Percentiles rank a stretch among this genome's conserved stretches.
phyloP scores from a whole-genome alignment of 2,888 invertebrate genomes.

The Philereme vetulata region DNA sequence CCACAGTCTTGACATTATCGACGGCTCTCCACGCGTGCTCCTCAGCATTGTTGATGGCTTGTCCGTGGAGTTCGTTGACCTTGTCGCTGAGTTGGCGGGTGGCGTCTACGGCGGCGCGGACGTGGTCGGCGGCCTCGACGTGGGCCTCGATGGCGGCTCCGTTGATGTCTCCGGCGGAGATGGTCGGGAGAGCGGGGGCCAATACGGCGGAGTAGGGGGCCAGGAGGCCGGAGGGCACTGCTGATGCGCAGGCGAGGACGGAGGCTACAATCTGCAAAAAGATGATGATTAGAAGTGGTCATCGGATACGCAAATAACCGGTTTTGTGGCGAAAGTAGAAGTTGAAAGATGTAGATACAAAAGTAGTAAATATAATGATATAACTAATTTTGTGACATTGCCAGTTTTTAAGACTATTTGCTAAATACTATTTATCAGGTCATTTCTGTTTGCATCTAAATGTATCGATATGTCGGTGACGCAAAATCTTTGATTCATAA shows the following conservation, averaged over 20 bases:
- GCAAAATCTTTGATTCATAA: no score
- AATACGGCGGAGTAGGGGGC: constrained; percentile 44
- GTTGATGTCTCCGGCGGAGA: constrained; percentile 73
- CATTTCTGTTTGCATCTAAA: no score
- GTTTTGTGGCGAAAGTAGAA: no score
- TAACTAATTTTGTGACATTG: no score
- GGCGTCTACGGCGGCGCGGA: constrained; percentile 70
- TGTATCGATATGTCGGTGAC: no score
- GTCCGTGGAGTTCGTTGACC: constrained; percentile 70
- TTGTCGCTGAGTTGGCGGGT: constrained; percentile 72
- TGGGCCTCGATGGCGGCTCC: constrained; percentile 75
- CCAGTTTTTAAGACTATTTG: no score
- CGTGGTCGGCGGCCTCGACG: constrained; percentile 71
- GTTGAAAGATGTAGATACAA: no score
- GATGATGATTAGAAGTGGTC: not conserved
- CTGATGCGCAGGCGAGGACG: constrained; percentile 73
- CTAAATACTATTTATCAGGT: no score
- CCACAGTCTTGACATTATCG: constrained; percentile 70
- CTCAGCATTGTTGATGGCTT: constrained; percentile 72
- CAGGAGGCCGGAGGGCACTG: constrained; percentile 65
- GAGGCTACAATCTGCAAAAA: constrained; percentile 67
- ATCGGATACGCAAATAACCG: no score
- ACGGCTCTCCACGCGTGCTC: constrained; percentile 77
- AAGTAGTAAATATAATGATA: no score
- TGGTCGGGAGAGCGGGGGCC: constrained; percentile 63